Percentiles rank a stretch among this genome's conserved stretches.
These are phyloP conservation scores for Dynastes hyllus DNA, from an alignment of 2,888 invertebrate species.

Conservation along the genomic window DNA sequence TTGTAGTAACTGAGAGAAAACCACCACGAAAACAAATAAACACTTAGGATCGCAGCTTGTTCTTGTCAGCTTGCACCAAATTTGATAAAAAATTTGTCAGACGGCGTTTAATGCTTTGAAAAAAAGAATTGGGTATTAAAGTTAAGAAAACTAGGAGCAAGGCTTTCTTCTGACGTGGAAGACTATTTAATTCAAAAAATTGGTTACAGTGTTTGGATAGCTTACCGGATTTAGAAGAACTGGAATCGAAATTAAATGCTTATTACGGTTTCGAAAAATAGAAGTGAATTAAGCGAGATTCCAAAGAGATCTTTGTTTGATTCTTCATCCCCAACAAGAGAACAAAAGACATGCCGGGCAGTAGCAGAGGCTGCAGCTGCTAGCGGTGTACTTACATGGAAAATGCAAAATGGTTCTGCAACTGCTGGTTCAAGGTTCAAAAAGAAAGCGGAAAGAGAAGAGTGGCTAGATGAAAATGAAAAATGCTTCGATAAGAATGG, in stretches of 20 bases:
- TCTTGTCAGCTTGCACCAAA: no score
- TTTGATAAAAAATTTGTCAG: no score
- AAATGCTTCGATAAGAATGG: slow-evolving; percentile 70
- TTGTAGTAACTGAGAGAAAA: no score
- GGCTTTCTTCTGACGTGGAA: slow-evolving; percentile 69
- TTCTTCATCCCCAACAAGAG: slow-evolving; percentile 71
- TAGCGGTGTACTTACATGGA: slow-evolving; percentile 78
- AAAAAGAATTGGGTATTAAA: slow-evolving; percentile 71
- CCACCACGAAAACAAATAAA: no score
- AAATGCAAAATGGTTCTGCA: slow-evolving; percentile 80
- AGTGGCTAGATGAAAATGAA: slow-evolving; percentile 72
- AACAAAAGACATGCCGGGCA: slow-evolving; percentile 72
- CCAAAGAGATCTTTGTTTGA: slow-evolving; percentile 65
- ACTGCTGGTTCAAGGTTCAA: slow-evolving; percentile 75
- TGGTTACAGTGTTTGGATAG: slow-evolving; percentile 74
- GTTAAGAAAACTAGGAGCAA: slow-evolving; percentile 68
- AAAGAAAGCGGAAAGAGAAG: slow-evolving; percentile 75
- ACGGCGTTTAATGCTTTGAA: slow-evolving; percentile 74
- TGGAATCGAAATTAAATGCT: slow-evolving; percentile 84
- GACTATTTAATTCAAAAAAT: slow-evolving; percentile 71
- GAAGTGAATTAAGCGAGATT: slow-evolving; percentile 66
- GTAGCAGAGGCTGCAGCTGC: slow-evolving; percentile 71
- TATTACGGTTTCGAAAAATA: slow-evolving; percentile 83
- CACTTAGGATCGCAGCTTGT: no score
- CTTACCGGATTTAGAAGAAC: slow-evolving; percentile 83